phyloP scores from a whole-genome alignment of 2,113 vertebrate species.

The Paramisgurnus dabryanus region DNA sequence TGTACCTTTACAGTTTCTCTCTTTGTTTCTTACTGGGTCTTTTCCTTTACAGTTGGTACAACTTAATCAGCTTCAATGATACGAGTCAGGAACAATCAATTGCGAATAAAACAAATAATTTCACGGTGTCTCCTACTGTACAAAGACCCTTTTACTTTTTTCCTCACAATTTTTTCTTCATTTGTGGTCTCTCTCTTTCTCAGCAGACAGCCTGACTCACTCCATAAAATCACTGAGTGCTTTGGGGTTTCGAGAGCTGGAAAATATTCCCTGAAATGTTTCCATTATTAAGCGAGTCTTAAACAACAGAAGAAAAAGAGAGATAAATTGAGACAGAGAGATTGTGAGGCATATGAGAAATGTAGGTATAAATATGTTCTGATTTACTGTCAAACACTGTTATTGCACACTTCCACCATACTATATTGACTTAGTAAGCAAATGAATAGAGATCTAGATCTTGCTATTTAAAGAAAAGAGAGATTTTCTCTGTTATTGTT shows the following conservation, averaged over 20 bases:
- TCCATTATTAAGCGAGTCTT: constrained; percentile 36
- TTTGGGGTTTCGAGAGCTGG: constrained; percentile 45
- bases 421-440: background rate
- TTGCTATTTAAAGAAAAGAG: background rate
- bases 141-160: constrained; percentile 3
- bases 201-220: constrained; percentile 39
- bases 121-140: constrained; percentile 19
- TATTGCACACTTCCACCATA: background rate
- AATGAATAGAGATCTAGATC: background rate
- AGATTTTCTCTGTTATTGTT: too few species aligned
- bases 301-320: constrained; percentile 36
- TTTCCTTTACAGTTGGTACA: too few species aligned
- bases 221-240: constrained; percentile 40
- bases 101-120: background rate
- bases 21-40: too few species aligned
- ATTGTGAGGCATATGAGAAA: constrained; percentile 34
- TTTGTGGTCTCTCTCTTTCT: constrained; percentile 1
- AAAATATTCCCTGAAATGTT: constrained; percentile 39
- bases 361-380: background rate
- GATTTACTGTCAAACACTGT: constrained; percentile 20
- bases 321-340: constrained; percentile 37
- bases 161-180: background rate
- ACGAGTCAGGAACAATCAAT: background rate
- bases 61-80: background rate
- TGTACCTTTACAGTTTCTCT: background rate